Evolutionary conservation across 1,140 invertebrate species (phyloP), one percentile per base, ranked within the genome.

Genomic region (Dysdera silvatica): DNA sequence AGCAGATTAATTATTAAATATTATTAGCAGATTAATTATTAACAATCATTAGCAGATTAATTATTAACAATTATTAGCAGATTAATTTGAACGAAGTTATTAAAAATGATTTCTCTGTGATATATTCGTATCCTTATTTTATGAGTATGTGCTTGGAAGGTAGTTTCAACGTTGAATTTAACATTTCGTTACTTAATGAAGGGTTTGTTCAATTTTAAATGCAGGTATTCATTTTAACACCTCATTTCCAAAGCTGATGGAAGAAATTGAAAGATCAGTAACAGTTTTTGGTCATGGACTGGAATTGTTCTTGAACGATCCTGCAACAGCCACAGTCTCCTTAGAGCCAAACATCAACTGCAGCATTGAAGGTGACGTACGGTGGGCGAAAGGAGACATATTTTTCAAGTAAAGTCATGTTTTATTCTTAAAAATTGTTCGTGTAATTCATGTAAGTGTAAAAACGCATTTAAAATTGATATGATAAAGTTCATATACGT

Each of bases 171-270:
- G n/a, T n/a, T n/a, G n/a, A n/a, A n/a, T n/a, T n/a, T n/a, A n/a
- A n/a, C n/a, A n/a, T n/a, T n/a, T n/a, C n/a, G n/a, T n/a, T n/a
- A n/a, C n/a, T n/a, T n/a, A n/a, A n/a, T n/a, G n/a, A n/a, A n/a
- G n/a, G n/a, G n/a, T n/a, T n/a, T n/a, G n/a, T n/a, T n/a, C n/a
- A 35, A 33, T 55, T 37, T 58, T 52, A 6, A 24, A 52, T 73
- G 0, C 76, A 91, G 88, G 88, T 60, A 89, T 94, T 0, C 89
- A 95, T 74, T 95, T 93, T 69, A 90, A 95, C 72, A 93, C 91
- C 20, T 87, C 85, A 53, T 86, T 84, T 62, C 79, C 82, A 0
- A 85, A 86, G 28, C 75, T 94, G 6, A 85, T 91, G 63, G 85
- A 85, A 65, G 88, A 92, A 73, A 91, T 94, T 40, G 86, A 88